These are phyloP conservation scores for Calidris pugnax DNA, from an alignment of 2,113 vertebrate genomes.

Conservation along the genomic window DNA sequence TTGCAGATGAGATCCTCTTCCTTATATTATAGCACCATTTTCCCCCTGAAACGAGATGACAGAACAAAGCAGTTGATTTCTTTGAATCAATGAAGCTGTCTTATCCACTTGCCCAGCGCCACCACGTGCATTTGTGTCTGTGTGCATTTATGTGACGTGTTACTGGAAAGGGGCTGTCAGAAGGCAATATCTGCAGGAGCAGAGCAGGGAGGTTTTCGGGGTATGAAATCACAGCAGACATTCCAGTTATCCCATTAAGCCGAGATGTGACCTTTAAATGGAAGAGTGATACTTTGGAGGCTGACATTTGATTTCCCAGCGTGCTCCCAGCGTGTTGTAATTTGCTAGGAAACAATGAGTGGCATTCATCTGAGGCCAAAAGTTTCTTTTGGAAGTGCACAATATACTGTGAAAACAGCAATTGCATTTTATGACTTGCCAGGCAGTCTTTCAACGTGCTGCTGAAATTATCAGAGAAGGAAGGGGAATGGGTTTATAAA, in stretches of 20 bases:
- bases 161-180: neutral
- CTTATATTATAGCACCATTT: neutral
- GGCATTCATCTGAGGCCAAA: neutral
- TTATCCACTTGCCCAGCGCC: neutral
- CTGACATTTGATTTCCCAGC: slow-evolving; percentile 52
- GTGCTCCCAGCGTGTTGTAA: neutral
- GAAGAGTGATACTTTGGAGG: slow-evolving; percentile 23
- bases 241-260: slow-evolving; percentile 40
- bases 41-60: neutral
- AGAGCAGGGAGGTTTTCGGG: neutral
- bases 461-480: slow-evolving; percentile 37
- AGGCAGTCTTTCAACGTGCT: slow-evolving; percentile 8
- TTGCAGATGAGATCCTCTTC: neutral
- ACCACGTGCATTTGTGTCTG: neutral
- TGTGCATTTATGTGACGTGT: neutral
- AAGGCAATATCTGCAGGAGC: neutral
- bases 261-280: slow-evolving; percentile 42
- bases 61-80: neutral
- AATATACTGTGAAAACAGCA: slow-evolving; percentile 26
- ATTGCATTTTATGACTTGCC: slow-evolving; percentile 34
- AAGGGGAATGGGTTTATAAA: slow-evolving; percentile 14
- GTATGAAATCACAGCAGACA: neutral
- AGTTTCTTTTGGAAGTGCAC: slow-evolving; percentile 19
- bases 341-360: slow-evolving; percentile 26
- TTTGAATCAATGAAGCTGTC: neutral